These are phyloP conservation scores for Hofmannophila pseudospretella DNA, from an alignment of 2,888 invertebrate species.

Conservation along the genomic window DNA sequence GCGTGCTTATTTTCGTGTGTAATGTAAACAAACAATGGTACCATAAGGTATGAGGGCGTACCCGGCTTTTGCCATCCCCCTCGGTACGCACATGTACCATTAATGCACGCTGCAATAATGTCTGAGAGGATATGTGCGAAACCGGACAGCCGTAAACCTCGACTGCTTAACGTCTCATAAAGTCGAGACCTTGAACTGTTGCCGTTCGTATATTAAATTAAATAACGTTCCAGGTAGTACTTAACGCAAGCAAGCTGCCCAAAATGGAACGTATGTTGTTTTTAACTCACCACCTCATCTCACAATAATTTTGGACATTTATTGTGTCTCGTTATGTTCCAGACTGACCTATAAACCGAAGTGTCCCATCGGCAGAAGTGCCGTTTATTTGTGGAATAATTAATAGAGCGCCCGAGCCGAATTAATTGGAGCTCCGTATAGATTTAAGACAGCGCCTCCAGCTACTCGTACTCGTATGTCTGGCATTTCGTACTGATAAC, in stretches of 20 bases:
- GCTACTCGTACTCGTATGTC: constrained; percentile 9
- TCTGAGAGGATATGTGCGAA: constrained; percentile 44
- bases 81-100: constrained; percentile 22
- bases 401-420: constrained; percentile 21
- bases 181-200: background rate
- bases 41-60: too few species aligned
- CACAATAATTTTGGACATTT: constrained; percentile 3
- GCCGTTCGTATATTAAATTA: constrained; percentile 19
- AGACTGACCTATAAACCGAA: constrained; percentile 9
- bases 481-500: constrained; percentile 17
- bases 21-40: too few species aligned
- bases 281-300: constrained; percentile 5
- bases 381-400: constrained; percentile 20
- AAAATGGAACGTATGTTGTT: constrained; percentile 4
- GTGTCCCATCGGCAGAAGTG: constrained; percentile 12
- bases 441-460: constrained; percentile 18
- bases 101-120: constrained; percentile 56
- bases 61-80: too few species aligned
- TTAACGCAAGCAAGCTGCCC: constrained; percentile 3
- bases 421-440: constrained; percentile 22
- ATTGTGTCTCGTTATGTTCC: constrained; percentile 2
- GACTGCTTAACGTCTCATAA: constrained; percentile 34
- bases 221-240: constrained; percentile 26
- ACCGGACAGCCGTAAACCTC: constrained; percentile 40
- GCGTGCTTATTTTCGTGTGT: constrained; percentile 1